Base-by-base conservation (phyloP, 2,888 invertebrate species). In the Molanna angustata region DNA sequence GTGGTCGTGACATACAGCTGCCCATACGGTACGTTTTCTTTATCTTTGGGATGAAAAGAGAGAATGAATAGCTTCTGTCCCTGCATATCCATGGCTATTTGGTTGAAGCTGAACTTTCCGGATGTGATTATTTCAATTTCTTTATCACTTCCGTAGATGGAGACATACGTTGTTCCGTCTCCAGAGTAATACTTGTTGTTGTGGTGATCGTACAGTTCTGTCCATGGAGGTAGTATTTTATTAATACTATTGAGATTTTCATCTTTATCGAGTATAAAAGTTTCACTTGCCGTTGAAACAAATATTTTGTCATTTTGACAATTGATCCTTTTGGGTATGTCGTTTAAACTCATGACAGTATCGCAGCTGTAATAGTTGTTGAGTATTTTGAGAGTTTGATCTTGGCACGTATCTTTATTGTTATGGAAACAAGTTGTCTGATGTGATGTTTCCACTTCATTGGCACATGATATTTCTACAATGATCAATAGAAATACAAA, bases 341-440 rank as follows among this genome's bases (percentile, higher is more conserved):
- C 20, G 4, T 32, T 11, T 2, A 14, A n/a, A 13, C 33, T n/a
- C 32, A 19, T 4, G 32, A 27, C 45, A 45, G n/a, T 45, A 20
- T 45, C 45, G 16, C 45, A 45, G 11, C 19, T 14, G 13, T 45
- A 45, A 16, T 33, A 20, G 14, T 20, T 20, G 3, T 32, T 33
- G 16, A 18, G 21, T 4, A 45, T 45, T 35, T 45, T 35, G 6
- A 45, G 14, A n/a, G 14, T n/a, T 9, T 19, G 20, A n/a, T 45
- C 45, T 20, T 33, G 33, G n/a, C 45, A 32, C 7, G 18, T 14
- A 14, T 45, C 35, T 13, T 17, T 19, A 6, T n/a, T n/a, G n/a
- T 45, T 32, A 6, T 19, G 32, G 33, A 45, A 45, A 19, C 45
- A 45, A 33, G 32, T 45, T 3, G 45, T 45, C 13, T 33, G 32